Conservation (phyloP, 2,113 vertebrate genomes). For the Stigmatopora argus region DNA sequence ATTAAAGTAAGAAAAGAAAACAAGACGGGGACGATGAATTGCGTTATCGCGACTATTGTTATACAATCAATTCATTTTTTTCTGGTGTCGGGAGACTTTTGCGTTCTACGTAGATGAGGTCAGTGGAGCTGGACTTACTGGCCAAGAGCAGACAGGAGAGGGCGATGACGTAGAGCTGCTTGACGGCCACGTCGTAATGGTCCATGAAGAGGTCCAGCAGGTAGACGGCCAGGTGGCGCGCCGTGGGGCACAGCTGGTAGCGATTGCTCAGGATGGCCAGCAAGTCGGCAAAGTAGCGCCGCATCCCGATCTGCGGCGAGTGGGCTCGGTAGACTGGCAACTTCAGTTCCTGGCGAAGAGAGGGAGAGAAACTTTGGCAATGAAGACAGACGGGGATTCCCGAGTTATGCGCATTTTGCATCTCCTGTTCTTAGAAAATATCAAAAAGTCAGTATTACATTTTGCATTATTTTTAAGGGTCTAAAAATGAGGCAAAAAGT, state of each 20-base stretch:
- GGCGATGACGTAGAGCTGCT: constrained; percentile 79
- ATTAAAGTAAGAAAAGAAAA: too few relatives aligned
- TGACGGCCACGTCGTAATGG: constrained; percentile 76
- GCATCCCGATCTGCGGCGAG: constrained; percentile 85
- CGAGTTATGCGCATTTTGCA: too few relatives aligned
- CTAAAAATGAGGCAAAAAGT: too few relatives aligned
- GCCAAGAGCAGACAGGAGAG: constrained; percentile 86
- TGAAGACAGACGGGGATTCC: neutral
- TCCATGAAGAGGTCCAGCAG: constrained; percentile 90
- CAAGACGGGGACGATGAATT: too few relatives aligned
- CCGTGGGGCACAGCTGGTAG: constrained; percentile 79
- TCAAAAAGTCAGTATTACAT: too few relatives aligned
- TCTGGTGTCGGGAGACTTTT: too few relatives aligned
- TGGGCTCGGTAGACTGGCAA: constrained; percentile 79
- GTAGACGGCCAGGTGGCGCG: constrained; percentile 84
- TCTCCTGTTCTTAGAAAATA: too few relatives aligned
- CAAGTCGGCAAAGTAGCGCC: constrained; percentile 81
- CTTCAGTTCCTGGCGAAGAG: constrained; percentile 77
- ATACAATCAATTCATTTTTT: too few relatives aligned
- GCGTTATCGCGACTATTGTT: too few relatives aligned
- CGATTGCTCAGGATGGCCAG: constrained; percentile 80
- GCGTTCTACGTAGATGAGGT: neutral
- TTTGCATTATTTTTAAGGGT: too few relatives aligned
- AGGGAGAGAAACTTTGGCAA: neutral
- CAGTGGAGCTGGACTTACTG: constrained; percentile 69